Base-by-base conservation (phyloP, 1,140 invertebrate species). In the Chironomus striatipennis region DNA sequence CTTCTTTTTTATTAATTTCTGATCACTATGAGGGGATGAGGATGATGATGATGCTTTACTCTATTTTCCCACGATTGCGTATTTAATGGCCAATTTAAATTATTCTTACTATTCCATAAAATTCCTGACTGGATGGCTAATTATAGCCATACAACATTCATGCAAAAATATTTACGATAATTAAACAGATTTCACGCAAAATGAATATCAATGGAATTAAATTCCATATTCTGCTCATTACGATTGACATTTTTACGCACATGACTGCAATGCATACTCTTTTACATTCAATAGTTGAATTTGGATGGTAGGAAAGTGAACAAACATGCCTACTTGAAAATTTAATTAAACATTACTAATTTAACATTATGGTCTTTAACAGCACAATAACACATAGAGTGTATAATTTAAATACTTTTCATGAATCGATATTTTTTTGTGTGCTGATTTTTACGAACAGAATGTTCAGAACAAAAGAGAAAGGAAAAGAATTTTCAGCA, bases 131-230 rank as follows among this genome's bases (percentile, higher is more conserved):
- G 7, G 65, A 70, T 70, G 24, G 17, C 65, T 70, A 18, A 70
- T 70, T 70, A 18, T 70, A 21, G 65, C 18, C 20, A 20, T 70
- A 18, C 15, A 15, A 18, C n/a, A 18, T 17, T 18, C 8, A 67
- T 12, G 65, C 17, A 18, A 9, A 21, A 70, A 70, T 20, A 18
- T 70, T 20, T 18, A 9, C 18, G 0, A 70, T 70, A 70, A 70
- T 70, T 70, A 70, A 70, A 18, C 18, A 70, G 65, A 70, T 70
- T 70, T 70, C 65, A 70, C 65, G 65, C 65, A 70, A 70, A 18
- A 17, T 70, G 65, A 70, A 70, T 70, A 70, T 70, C 65, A 70
- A 70, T 70, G n/a, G 65, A 70, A 20, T 70, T 70, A 17, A 15
- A 70, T 70, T 70, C 65, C 20, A 70, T 21, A 70, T 21, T 70